phyloP scores from a whole-genome alignment of 2,113 vertebrate species.

The Enhydra lutris region DNA sequence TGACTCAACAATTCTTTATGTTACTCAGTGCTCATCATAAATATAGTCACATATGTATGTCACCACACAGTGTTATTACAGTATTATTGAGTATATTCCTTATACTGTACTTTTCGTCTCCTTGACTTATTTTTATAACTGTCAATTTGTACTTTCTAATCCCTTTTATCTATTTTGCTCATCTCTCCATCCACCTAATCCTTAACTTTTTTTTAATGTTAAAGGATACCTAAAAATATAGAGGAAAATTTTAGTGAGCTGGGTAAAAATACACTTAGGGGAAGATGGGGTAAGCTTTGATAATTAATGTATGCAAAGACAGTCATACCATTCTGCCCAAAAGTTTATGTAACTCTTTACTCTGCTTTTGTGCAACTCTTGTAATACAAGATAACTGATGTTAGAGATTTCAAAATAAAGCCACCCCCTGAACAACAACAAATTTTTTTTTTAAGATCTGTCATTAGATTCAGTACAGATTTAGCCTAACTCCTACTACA shows the following conservation, averaged over 20 bases:
- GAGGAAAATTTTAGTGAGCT: background rate
- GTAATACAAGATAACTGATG: background rate
- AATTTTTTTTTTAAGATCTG: background rate
- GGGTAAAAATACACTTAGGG: background rate
- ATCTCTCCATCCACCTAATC: background rate
- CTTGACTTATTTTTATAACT: background rate
- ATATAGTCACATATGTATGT: background rate
- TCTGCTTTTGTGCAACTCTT: background rate
- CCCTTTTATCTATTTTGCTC: background rate
- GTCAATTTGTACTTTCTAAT: background rate
- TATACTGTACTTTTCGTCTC: background rate
- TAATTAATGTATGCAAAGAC: background rate
- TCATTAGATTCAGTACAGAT: background rate
- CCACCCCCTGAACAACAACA: background rate
- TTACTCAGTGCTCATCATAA: background rate
- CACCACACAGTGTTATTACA: background rate
- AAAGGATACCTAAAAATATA: background rate
- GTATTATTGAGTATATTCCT: background rate
- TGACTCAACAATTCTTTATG: background rate
- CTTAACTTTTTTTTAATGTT: background rate
- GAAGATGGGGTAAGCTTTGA: background rate
- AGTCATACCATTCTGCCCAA: background rate
- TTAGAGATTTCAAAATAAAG: conserved; percentile 21
- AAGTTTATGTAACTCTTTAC: background rate
- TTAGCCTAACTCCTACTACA: background rate